phyloP scores from a whole-genome alignment of 2,888 invertebrate species.

The Apantesis nais region DNA sequence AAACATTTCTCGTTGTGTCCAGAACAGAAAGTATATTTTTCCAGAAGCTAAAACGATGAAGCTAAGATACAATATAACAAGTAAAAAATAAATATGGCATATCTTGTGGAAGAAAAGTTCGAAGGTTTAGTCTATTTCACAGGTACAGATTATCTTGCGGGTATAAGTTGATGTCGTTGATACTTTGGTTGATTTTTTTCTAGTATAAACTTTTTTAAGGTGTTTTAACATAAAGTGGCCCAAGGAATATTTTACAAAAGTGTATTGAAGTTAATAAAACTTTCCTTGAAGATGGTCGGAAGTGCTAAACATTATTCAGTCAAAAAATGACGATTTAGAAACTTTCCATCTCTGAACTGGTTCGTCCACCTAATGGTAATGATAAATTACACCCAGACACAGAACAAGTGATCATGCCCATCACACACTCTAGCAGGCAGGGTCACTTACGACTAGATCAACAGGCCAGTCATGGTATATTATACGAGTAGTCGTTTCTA shows the following conservation, averaged over 20 bases:
- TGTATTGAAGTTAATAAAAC: not conserved
- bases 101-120: conserved; percentile 36
- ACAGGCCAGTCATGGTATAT: too few relatives aligned
- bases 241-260: not conserved
- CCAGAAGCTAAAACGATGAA: conserved; percentile 18
- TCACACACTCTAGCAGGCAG: too few relatives aligned
- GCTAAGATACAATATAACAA: conserved; percentile 36
- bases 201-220: not conserved
- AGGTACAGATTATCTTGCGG: conserved; percentile 18
- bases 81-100: conserved; percentile 32
- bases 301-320: too few relatives aligned
- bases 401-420: too few relatives aligned
- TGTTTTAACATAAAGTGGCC: not conserved
- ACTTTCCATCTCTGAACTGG: too few relatives aligned
- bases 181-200: conserved; percentile 21
- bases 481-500: too few relatives aligned
- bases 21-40: conserved; percentile 37
- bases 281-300: not conserved
- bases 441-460: too few relatives aligned
- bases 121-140: conserved; percentile 32
- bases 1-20: conserved; percentile 42
- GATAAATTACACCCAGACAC: too few relatives aligned
- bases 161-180: conserved; percentile 29
- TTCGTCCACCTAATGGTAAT: too few relatives aligned
- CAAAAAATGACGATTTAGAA: too few relatives aligned